A percentile compares a stretch with the other conserved stretches of the same genome.
These are phyloP conservation scores for Drosophila ananassae DNA, from an alignment of 1,140 invertebrate species.

Conservation along the genomic window DNA sequence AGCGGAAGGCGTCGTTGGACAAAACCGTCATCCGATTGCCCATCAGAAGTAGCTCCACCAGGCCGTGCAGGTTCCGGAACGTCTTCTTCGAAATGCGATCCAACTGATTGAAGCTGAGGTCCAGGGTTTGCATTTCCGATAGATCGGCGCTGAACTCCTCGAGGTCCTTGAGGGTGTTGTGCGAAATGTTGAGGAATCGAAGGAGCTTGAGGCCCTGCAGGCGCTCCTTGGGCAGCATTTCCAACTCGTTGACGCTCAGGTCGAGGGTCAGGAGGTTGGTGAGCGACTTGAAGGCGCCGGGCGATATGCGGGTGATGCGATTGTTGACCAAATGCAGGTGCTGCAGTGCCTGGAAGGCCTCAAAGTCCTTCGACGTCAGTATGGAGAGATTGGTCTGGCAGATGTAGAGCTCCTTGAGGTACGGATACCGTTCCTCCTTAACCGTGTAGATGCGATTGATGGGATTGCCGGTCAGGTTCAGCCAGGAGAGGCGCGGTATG, in stretches of 20 bases:
- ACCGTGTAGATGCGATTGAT: constrained; percentile 87
- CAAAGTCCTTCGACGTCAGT: constrained; percentile 94
- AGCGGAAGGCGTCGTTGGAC: constrained; percentile 91
- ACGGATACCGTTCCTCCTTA: constrained; percentile 85
- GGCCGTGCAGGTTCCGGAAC: constrained; percentile 89
- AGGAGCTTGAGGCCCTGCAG: constrained; percentile 91
- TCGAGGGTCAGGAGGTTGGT: constrained; percentile 91
- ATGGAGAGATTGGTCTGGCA: constrained; percentile 93
- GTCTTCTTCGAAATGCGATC: constrained; percentile 90
- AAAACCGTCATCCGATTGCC: constrained; percentile 93
- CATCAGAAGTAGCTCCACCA: constrained; percentile 91
- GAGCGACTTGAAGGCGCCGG: constrained; percentile 92
- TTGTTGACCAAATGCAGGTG: constrained; percentile 91
- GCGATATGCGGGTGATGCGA: constrained; percentile 91
- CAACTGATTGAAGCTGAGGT: constrained; percentile 93
- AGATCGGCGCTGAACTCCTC: constrained; percentile 93
- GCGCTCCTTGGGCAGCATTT: constrained; percentile 93
- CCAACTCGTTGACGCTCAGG: constrained; percentile 92
- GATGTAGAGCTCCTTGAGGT: constrained; percentile 92
- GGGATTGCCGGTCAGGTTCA: constrained; percentile 93
- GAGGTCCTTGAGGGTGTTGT: constrained; percentile 92
- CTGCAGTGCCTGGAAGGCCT: constrained; percentile 91
- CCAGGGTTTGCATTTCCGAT: constrained; percentile 90
- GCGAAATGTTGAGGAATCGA: constrained; percentile 91
- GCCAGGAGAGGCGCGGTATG: constrained; percentile 88